phyloP scores from a whole-genome alignment of 2,888 invertebrate species.

The Trissolcus brochymenae region DNA sequence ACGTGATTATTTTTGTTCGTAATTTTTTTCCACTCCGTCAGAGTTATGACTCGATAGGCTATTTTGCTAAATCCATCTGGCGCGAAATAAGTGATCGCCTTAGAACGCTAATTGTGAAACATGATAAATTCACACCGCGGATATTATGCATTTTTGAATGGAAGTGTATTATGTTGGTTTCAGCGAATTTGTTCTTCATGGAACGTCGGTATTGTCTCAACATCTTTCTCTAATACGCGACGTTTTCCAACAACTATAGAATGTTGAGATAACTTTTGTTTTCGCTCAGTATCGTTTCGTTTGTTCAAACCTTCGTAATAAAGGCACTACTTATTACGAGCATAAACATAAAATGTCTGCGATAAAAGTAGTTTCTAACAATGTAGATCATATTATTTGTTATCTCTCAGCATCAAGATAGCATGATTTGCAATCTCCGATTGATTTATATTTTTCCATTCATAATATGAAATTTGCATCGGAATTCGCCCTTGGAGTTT shows the following conservation, averaged over 20 bases:
- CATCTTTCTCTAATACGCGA: constrained; percentile 5
- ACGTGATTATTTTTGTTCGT: neutral
- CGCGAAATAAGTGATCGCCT: constrained; percentile 7
- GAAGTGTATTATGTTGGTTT: constrained; percentile 33
- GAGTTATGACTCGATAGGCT: neutral
- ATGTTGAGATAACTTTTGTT: constrained; percentile 24
- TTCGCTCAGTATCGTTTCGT: constrained; percentile 18
- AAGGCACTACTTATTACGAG: constrained; percentile 13
- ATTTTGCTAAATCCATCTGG: constrained; percentile 24
- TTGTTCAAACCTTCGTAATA: constrained; percentile 15
- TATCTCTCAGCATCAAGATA: constrained; percentile 39
- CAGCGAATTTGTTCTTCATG: constrained; percentile 28
- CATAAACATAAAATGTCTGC: constrained; percentile 11
- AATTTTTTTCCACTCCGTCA: too few species aligned
- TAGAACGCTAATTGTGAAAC: constrained; percentile 32
- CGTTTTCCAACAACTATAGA: constrained; percentile 22
- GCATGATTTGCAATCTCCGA: constrained; percentile 31
- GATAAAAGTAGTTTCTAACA: constrained; percentile 31
- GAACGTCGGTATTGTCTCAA: constrained; percentile 18
- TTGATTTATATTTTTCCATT: constrained; percentile 18
- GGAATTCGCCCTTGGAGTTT: constrained; percentile 7
- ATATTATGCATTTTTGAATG: constrained; percentile 28
- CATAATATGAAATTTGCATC: constrained; percentile 12
- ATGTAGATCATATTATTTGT: constrained; percentile 37
- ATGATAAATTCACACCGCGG: constrained; percentile 15